phyloP scores from a whole-genome alignment of 2,797 vertebrate genomes.

The Oryzias dopingdopingensis region DNA sequence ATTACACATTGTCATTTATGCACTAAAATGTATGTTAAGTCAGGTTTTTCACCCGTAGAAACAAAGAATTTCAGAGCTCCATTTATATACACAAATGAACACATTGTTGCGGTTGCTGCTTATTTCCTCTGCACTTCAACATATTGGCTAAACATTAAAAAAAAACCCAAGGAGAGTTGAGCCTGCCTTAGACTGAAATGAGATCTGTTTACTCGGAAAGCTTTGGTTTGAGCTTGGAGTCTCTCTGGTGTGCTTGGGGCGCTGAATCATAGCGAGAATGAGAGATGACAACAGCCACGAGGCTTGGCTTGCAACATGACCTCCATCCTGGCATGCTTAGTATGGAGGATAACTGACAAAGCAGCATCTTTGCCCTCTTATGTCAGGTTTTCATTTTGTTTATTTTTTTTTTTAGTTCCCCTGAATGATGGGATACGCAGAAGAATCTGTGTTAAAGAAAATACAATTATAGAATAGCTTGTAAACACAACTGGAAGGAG shows the following conservation, averaged over 20 bases:
- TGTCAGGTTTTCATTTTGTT: conserved; percentile 26
- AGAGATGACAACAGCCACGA: conserved; percentile 38
- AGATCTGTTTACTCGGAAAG: conserved; percentile 41
- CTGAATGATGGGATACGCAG: too few relatives aligned
- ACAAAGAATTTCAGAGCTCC: not conserved
- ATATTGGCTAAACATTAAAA: conserved; percentile 16
- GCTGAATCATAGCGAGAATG: conserved; percentile 41
- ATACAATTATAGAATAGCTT: not conserved
- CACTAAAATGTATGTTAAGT: not conserved
- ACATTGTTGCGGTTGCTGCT: not conserved
- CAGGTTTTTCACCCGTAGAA: not conserved
- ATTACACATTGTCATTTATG: conserved; percentile 1
- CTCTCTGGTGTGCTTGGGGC: conserved; percentile 36
- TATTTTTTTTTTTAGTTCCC: not conserved
- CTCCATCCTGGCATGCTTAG: conserved; percentile 47
- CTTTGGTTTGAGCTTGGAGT: conserved; percentile 43
- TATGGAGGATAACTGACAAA: conserved; percentile 39
- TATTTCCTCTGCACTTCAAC: conserved; percentile 9
- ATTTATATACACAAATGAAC: conserved; percentile 6
- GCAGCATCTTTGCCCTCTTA: conserved; percentile 12
- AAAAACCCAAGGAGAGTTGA: not conserved
- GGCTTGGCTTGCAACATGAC: conserved; percentile 75
- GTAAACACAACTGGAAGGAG: conserved; percentile 1
- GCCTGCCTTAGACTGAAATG: conserved; percentile 30
- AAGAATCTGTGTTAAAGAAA: too few relatives aligned